Evolutionary conservation across 2,797 vertebrate genomes (phyloP).

Genomic region (Yasuhikotakia modesta): DNA sequence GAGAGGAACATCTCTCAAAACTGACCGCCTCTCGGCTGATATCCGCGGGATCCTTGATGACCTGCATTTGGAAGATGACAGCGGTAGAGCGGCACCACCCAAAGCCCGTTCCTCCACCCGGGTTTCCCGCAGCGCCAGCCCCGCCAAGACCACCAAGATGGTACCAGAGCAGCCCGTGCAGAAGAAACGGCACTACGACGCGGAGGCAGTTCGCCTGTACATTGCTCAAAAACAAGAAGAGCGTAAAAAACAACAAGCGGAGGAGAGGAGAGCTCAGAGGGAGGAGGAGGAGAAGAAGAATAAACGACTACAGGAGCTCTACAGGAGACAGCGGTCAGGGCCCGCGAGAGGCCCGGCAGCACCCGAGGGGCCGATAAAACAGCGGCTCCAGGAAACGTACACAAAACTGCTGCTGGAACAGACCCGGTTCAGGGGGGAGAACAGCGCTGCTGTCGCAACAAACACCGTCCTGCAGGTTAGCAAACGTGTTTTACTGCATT

Average conservation of each 20-base stretch:
- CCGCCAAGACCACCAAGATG: conserved; percentile 76
- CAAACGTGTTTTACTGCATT: background rate
- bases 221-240: conserved; percentile 92
- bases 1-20: conserved; percentile 64
- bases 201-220: conserved; percentile 88
- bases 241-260: conserved; percentile 84
- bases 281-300: conserved; percentile 89
- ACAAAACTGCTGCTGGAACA: conserved; percentile 85
- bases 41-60: conserved; percentile 92
- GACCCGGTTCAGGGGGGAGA: conserved; percentile 74
- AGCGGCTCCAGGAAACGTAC: conserved; percentile 85
- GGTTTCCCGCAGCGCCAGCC: conserved; percentile 82
- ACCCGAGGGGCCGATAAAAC: conserved; percentile 73
- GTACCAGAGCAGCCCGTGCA: conserved; percentile 69
- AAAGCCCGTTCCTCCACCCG: conserved; percentile 63
- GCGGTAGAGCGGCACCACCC: conserved; percentile 66
- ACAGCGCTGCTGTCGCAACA: background rate
- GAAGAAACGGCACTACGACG: conserved; percentile 92
- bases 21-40: conserved; percentile 84
- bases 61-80: conserved; percentile 81
- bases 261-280: conserved; percentile 86
- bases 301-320: conserved; percentile 91
- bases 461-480: conserved; percentile 61
- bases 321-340: conserved; percentile 87
- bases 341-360: conserved; percentile 68